These are phyloP conservation scores for Monopterus albus DNA, from an alignment of 2,113 vertebrate genomes.

Conservation along the genomic window DNA sequence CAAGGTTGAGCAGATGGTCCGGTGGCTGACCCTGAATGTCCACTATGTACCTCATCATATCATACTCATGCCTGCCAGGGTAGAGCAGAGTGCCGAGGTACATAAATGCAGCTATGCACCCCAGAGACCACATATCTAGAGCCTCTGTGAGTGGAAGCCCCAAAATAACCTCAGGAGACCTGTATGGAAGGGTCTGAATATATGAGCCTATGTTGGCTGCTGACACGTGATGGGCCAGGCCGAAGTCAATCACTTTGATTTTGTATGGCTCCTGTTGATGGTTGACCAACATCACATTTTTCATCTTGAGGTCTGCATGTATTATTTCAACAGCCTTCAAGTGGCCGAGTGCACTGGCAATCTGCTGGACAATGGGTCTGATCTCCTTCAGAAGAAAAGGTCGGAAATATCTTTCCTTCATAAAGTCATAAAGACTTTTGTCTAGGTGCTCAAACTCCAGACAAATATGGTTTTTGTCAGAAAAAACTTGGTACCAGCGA, in stretches of 20 bases:
- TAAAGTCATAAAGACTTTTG: conserved; percentile 10
- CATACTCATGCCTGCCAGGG: neutral
- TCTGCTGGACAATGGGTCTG: conserved; percentile 21
- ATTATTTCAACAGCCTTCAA: neutral
- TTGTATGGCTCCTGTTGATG: neutral
- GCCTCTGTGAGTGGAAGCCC: neutral
- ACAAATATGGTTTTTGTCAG: neutral
- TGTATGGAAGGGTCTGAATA: conserved; percentile 7
- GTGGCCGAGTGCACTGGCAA: neutral
- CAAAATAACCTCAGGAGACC: conserved; percentile 40
- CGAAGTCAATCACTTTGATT: conserved; percentile 54
- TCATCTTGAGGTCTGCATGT: conserved; percentile 30
- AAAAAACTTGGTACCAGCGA: neutral
- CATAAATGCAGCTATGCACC: neutral
- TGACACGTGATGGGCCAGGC: neutral
- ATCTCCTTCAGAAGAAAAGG: conserved; percentile 9
- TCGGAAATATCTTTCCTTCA: neutral
- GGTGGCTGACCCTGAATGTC: conserved; percentile 26
- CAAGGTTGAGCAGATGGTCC: neutral
- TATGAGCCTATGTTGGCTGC: rapidly evolving
- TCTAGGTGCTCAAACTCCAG: conserved; percentile 37
- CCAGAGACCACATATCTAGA: too few species aligned
- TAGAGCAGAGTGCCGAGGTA: neutral
- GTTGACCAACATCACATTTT: conserved; percentile 24
- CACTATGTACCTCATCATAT: conserved; percentile 22